Evolutionary conservation across 2,888 invertebrate species (phyloP).

Genomic region (Phyto melanocephala): DNA sequence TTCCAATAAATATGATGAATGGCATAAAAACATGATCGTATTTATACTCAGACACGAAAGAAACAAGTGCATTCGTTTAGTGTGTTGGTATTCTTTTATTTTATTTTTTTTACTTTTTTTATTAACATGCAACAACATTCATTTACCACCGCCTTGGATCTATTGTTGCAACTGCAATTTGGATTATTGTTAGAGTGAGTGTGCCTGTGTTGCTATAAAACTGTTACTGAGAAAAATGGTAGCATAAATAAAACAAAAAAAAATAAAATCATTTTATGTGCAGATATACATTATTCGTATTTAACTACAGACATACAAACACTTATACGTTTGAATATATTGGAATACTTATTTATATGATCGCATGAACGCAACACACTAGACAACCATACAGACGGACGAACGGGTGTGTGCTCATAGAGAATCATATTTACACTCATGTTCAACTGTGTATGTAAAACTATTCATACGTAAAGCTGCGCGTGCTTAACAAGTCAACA

Average conservation of each 20-base stretch:
- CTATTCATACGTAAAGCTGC: constrained; percentile 40
- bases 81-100: constrained; percentile 12
- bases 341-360: background rate
- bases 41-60: constrained; percentile 35
- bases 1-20: constrained; percentile 56
- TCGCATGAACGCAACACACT: background rate
- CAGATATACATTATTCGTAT: background rate
- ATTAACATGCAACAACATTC: constrained; percentile 34
- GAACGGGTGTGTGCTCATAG: background rate
- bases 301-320: no score
- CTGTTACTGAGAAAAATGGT: constrained; percentile 33
- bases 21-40: constrained; percentile 60
- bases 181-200: background rate
- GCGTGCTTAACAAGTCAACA: constrained; percentile 51
- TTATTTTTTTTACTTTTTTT: background rate
- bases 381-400: background rate
- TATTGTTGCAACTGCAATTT: constrained; percentile 13
- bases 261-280: background rate
- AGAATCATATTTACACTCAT: background rate
- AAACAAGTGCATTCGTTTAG: constrained; percentile 39
- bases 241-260: constrained; percentile 23
- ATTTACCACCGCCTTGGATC: constrained; percentile 7
- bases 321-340: background rate
- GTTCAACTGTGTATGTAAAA: background rate
- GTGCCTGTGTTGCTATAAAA: background rate